Evolutionary conservation across 23 tunicate genomes (phyloP).

Genomic region (Trididemnum clinides): DNA sequence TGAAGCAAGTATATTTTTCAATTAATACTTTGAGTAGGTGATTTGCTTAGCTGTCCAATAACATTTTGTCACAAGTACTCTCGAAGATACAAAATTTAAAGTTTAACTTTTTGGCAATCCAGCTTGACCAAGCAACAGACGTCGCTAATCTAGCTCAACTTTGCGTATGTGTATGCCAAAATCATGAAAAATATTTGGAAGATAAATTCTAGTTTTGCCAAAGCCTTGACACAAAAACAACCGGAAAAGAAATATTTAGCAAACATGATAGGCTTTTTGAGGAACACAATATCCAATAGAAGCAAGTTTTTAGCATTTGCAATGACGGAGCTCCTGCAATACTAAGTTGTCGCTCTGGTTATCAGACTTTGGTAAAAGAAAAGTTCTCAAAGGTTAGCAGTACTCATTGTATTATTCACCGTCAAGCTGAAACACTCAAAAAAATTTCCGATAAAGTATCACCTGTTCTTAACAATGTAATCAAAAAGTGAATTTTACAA

Average conservation of each 20-base stretch:
- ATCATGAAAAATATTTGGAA: slow-evolving; percentile 26
- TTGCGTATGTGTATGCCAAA: slow-evolving; percentile 33
- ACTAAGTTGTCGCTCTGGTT: slow-evolving; percentile 45
- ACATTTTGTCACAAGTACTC: slow-evolving; percentile 60
- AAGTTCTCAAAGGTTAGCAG: slow-evolving; percentile 24
- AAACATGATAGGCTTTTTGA: slow-evolving; percentile 32
- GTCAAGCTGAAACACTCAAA: slow-evolving; percentile 34
- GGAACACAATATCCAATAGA: slow-evolving; percentile 26
- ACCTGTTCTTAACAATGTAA: slow-evolving; percentile 31
- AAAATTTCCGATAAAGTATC: slow-evolving; percentile 10
- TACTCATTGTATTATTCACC: slow-evolving; percentile 22
- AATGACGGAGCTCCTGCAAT: slow-evolving; percentile 52
- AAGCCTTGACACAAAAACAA: slow-evolving; percentile 25
- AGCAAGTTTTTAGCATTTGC: slow-evolving; percentile 42
- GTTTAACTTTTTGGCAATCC: slow-evolving; percentile 48
- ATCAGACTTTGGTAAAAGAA: slow-evolving; percentile 20
- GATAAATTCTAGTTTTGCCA: slow-evolving; percentile 14
- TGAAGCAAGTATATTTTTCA: slow-evolving; percentile 34
- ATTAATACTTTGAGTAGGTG: slow-evolving; percentile 49
- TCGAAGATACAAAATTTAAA: slow-evolving; percentile 44
- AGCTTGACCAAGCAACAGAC: slow-evolving; percentile 34
- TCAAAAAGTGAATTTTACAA: slow-evolving; percentile 40
- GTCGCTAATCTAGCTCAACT: slow-evolving; percentile 50
- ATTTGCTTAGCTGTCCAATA: slow-evolving; percentile 34
- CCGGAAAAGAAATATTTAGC: slow-evolving; percentile 19